phyloP scores from a whole-genome alignment of 2,797 vertebrate species.

The Chelidonichthys spinosus region DNA sequence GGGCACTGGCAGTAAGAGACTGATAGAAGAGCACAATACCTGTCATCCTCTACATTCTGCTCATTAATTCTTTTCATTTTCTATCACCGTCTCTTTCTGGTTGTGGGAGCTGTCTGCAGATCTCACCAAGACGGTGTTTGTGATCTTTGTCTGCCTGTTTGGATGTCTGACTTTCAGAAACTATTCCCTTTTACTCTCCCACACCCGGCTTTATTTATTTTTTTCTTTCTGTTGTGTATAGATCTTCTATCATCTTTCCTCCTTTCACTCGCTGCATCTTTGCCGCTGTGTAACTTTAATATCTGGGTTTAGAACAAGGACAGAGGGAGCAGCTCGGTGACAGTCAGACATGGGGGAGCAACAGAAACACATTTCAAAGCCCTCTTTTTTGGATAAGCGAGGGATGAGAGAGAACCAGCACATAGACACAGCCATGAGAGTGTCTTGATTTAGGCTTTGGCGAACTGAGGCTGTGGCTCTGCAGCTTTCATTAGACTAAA shows the following conservation, averaged over 20 bases:
- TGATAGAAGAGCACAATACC: constrained; percentile 34
- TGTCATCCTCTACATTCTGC: constrained; percentile 30
- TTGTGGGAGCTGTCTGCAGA: constrained; percentile 46
- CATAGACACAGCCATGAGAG: constrained; percentile 52
- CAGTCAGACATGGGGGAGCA: constrained; percentile 70
- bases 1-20: neutral
- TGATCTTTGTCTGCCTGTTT: constrained; percentile 60
- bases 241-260: constrained; percentile 57
- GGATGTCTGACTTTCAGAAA: constrained; percentile 70
- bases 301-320: constrained; percentile 73
- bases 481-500: constrained; percentile 72
- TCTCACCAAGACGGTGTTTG: constrained; percentile 50
- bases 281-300: constrained; percentile 69
- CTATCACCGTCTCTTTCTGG: constrained; percentile 29
- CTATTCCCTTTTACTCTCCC: constrained; percentile 55
- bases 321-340: constrained; percentile 63
- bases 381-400: constrained; percentile 54
- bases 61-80: constrained; percentile 40
- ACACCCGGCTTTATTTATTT: constrained; percentile 27
- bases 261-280: constrained; percentile 53
- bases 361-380: constrained; percentile 77
- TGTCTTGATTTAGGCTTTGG: constrained; percentile 60
- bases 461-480: constrained; percentile 46
- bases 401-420: constrained; percentile 58
- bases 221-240: constrained; percentile 23